A percentile compares a stretch with the other conserved stretches of the same genome.
These are phyloP conservation scores for Varanus komodoensis DNA, from an alignment of 2,113 vertebrate genomes.

Conservation along the genomic window DNA sequence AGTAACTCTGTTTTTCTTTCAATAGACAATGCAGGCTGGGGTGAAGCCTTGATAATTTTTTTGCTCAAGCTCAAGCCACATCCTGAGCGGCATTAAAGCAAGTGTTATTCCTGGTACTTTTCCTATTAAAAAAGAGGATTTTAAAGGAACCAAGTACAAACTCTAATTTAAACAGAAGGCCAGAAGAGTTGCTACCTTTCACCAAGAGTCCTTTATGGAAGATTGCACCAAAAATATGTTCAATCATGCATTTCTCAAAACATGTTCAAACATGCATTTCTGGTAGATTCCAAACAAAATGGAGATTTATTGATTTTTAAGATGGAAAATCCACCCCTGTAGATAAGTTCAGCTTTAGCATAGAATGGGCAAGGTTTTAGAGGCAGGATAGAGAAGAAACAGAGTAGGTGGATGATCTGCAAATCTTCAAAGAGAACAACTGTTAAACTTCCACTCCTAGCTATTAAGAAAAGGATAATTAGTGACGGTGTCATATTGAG, in stretches of 20 bases:
- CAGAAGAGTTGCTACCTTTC: not conserved
- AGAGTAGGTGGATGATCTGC: not conserved
- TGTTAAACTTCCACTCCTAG: not conserved
- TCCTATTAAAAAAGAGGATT: too few relatives aligned
- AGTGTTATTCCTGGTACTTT: constrained; percentile 59
- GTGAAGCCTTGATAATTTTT: constrained; percentile 14
- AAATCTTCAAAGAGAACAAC: too few relatives aligned
- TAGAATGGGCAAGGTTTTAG: not conserved
- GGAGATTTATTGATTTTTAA: not conserved
- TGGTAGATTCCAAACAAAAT: not conserved
- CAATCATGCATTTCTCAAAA: not conserved
- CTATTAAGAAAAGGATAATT: not conserved
- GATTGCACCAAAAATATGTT: not conserved
- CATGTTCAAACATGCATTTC: not conserved
- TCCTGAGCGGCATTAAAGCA: constrained; percentile 41
- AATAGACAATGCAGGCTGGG: constrained; percentile 2
- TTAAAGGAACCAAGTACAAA: not conserved
- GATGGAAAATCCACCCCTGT: not conserved
- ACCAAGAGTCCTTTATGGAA: not conserved
- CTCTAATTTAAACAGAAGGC: not conserved
- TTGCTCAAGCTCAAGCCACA: not conserved
- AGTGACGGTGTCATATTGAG: not conserved
- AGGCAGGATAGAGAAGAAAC: not conserved
- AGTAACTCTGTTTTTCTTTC: constrained; percentile 3
- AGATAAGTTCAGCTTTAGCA: not conserved